Evolutionary conservation across 2,113 vertebrate genomes (phyloP), one percentile per base, ranked within the genome.

Genomic region (Oryzias melastigma): DNA sequence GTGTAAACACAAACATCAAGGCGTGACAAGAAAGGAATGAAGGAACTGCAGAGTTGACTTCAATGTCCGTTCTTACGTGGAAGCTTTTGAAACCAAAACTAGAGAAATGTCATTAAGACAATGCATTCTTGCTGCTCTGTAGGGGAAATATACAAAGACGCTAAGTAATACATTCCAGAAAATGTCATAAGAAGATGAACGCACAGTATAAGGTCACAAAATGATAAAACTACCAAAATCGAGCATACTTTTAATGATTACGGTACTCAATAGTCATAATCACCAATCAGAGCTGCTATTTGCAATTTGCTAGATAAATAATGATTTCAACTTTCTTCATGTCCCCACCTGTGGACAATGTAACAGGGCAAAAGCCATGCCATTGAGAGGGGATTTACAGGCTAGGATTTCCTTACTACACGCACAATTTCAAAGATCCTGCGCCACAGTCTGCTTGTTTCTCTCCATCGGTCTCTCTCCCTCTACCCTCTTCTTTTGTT

Each of bases 1-100:
- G 80, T 78, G 80, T 82, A 83, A 82, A 85, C 78, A 87, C 84
- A 77, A 80, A 85, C 70, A 68, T 29, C 1, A 57, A 77, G 66
- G 65, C 72, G 77, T 73, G 60, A 52, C 53, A 25, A n/a, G 67
- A 68, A 65, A 52, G 54, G 68, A 75, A 68, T 58, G 16, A 27
- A 5, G 4, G 4, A 44, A 52, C n/a, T 17, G 42, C 58, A 58
- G 52, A 12, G 27, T 22, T 70, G 65, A 51, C 52, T 61, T 57
- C 53, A 45, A 53, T 66, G 66, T 68, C 71, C 65, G 50, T 27
- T 47, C 43, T 64, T 52, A 40, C 52, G 55, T 18, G 14, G 14
- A 17, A 41, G 57, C 68, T 48, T 22, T 22, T 71, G 43, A 52
- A 22, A 43, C 19, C 48, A 27, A 4, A 44, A 10, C 47, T 62